Evolutionary conservation across 1,140 invertebrate species (phyloP), one percentile per base, ranked within the genome.

Genomic region (Drosophila quadrilineata): DNA sequence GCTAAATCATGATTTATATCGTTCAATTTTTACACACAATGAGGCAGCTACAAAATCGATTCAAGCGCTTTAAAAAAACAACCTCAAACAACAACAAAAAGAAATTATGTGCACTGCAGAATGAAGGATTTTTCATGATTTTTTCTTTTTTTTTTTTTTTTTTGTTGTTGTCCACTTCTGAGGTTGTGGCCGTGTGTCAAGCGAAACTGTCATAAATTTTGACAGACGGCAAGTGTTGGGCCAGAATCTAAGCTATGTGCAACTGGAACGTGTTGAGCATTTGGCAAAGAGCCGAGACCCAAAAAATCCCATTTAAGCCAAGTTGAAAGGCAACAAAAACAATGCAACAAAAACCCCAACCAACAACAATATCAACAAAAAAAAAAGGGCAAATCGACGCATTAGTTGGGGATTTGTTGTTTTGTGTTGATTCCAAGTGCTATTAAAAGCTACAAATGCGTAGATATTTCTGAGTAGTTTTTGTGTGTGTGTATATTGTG

Each of bases 201-300:
- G 73, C 46, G 66, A 16, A 53, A n/a, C 64, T 73, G 58, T 77
- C 75, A 80, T 57, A 80, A 80, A 71, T 75, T n/a, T 54, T 68
- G 68, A 80, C 76, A 80, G 68, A 82, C 57, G 71, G 48, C 72
- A 71, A 80, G 66, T 75, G 74, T 31, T 6, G 29, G 63, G 21
- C 6, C 46, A 43, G 22, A 50, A 66, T 6, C 22, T 26, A 24
- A 60, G 6, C 22, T 12, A 41, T 12, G 38, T 31, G 26, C 38
- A 56, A 56, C n/a, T 49, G 68, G 65, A 62, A 82, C 72, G 72
- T 80, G 76, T 80, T 82, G 68, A 72, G 57, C 71, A 69, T 68
- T 82, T 82, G 75, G 62, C 76, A 62, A 46, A 40, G 53, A 35
- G 52, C 58, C 71, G 63, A n/a, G 19, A 46, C 6, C 24, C 10